These are phyloP conservation scores for Tympanoctomys barrerae DNA, from an alignment of 2,797 vertebrate species.

Conservation along the genomic window DNA sequence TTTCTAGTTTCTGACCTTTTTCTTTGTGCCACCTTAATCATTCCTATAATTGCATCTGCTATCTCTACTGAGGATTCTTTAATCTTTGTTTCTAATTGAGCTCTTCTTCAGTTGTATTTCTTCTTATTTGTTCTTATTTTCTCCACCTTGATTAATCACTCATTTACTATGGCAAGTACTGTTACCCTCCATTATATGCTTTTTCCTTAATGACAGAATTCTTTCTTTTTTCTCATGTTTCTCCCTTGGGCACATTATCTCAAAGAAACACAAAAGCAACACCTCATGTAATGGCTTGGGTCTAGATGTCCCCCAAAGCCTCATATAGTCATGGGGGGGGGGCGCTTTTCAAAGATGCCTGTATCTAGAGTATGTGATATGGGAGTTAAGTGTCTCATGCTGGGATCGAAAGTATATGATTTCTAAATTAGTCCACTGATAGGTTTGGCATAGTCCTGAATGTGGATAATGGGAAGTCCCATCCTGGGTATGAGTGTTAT, in stretches of 20 bases:
- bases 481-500: neutral
- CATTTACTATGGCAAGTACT: neutral
- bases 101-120: neutral
- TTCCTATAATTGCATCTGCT: neutral
- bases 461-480: neutral
- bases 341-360: neutral
- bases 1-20: neutral
- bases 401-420: neutral
- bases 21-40: neutral
- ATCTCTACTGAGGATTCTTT: neutral
- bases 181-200: neutral
- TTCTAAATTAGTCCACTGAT: neutral
- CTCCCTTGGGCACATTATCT: neutral
- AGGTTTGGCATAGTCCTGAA: neutral
- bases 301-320: too few relatives aligned
- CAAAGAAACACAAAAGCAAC: neutral
- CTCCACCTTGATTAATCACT: neutral
- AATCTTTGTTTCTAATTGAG: neutral
- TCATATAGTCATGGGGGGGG: too few relatives aligned
- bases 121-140: slow-evolving; percentile 29
- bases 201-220: neutral
- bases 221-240: neutral
- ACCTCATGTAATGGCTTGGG: neutral
- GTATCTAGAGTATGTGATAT: neutral
- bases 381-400: neutral